These are phyloP conservation scores for Lutjanus erythropterus DNA, from an alignment of 2,113 vertebrate species.

Conservation along the genomic window DNA sequence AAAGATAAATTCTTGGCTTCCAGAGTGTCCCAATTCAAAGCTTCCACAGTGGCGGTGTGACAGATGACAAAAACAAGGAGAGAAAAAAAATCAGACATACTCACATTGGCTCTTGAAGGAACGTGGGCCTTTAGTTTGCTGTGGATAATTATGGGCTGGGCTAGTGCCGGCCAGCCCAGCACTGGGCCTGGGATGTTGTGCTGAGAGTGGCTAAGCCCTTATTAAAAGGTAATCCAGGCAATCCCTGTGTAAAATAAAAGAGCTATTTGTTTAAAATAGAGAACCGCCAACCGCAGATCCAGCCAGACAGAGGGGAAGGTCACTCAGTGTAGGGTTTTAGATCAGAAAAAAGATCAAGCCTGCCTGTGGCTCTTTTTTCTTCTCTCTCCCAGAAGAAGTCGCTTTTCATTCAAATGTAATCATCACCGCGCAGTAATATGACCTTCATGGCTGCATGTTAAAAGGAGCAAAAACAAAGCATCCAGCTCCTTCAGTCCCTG, in stretches of 20 bases:
- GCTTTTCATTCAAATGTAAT: conserved; percentile 85
- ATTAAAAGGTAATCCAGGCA: conserved; percentile 85
- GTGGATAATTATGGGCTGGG: conserved; percentile 74
- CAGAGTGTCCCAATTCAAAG: conserved; percentile 80
- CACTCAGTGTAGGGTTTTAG: conserved; percentile 74
- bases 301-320: conserved; percentile 77
- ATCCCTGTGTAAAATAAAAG: conserved; percentile 81
- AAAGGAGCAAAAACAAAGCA: conserved; percentile 80
- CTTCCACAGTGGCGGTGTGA: conserved; percentile 85
- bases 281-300: conserved; percentile 55
- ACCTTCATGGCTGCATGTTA: conserved; percentile 83
- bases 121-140: conserved; percentile 75
- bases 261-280: conserved; percentile 82
- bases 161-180: conserved; percentile 38
- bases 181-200: conserved; percentile 59
- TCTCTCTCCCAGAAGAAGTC: conserved; percentile 73
- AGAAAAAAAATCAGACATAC: conserved; percentile 55
- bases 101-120: conserved; percentile 75
- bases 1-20: conserved; percentile 90
- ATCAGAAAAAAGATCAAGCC: conserved; percentile 78
- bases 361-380: conserved; percentile 76
- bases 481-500: conserved; percentile 73
- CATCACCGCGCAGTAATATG: conserved; percentile 78
- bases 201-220: conserved; percentile 79
- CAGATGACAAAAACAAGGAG: conserved; percentile 68